Conservation (phyloP, 2,797 vertebrate genomes). For the Schizothorax lantsangensis region DNA sequence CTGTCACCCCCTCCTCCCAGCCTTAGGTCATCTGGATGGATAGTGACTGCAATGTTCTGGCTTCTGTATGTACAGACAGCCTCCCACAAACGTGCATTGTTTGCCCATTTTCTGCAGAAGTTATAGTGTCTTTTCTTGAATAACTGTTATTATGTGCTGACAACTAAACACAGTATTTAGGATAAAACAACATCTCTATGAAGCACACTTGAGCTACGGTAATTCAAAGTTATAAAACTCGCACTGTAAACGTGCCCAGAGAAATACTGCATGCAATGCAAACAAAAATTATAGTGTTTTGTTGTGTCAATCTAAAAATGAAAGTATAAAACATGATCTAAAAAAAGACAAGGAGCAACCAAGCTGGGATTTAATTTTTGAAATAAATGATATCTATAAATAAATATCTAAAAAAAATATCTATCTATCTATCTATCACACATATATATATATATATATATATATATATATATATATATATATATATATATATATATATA, state of each 20-base stretch:
- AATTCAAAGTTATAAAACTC: not conserved
- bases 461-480: not conserved
- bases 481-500: too few relatives aligned
- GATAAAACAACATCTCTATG: conserved; percentile 10
- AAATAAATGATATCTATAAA: not conserved
- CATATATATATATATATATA: not conserved
- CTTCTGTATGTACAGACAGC: conserved; percentile 56
- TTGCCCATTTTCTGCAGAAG: conserved; percentile 42
- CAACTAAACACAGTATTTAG: conserved; percentile 50
- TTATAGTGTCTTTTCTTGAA: conserved; percentile 56
- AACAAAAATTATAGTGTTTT: not conserved
- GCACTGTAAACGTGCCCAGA: not conserved
- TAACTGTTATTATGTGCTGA: conserved; percentile 62
- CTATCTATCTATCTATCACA: too few relatives aligned
- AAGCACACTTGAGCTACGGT: conserved; percentile 6
- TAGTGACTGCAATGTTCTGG: conserved; percentile 64
- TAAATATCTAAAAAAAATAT: not conserved
- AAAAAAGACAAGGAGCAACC: not conserved
- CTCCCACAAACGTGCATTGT: conserved; percentile 62
- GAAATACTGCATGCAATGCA: not conserved
- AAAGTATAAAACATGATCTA: not conserved
- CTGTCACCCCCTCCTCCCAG: conserved; percentile 44
- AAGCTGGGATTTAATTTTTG: not conserved
- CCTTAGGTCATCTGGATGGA: conserved; percentile 67
- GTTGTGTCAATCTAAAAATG: not conserved